Percentiles rank a stretch among this genome's conserved stretches.
Evolutionary conservation across 2,888 invertebrate genomes (phyloP).

Genomic region (Agrilus mali): DNA sequence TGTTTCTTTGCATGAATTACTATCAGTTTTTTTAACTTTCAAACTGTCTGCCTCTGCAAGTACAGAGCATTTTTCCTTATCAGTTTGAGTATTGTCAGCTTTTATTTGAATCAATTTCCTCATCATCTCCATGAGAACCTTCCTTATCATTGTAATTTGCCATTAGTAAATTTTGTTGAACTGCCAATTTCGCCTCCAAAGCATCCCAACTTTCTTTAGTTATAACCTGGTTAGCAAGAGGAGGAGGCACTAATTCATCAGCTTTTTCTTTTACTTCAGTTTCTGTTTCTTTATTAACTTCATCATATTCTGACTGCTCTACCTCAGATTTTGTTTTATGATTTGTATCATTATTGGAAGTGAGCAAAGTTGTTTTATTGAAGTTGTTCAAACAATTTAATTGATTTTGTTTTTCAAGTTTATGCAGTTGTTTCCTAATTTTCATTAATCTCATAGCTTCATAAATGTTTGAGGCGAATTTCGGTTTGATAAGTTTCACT

Average conservation of each 20-base stretch:
- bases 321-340: background rate
- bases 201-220: constrained; percentile 31
- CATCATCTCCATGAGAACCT: constrained; percentile 4
- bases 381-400: constrained; percentile 4
- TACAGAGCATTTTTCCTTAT: constrained; percentile 12
- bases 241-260: constrained; percentile 6
- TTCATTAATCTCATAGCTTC: constrained; percentile 55
- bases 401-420: constrained; percentile 40
- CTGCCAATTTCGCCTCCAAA: constrained; percentile 27
- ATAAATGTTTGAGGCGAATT: constrained; percentile 52
- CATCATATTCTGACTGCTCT: background rate
- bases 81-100: constrained; percentile 1
- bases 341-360: background rate
- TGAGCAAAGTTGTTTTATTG: background rate
- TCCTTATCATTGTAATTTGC: constrained; percentile 1
- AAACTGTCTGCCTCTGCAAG: constrained; percentile 9
- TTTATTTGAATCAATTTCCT: background rate
- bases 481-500: constrained; percentile 47
- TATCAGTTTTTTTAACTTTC: constrained; percentile 10
- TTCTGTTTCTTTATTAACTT: constrained; percentile 2
- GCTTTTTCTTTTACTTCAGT: constrained; percentile 2
- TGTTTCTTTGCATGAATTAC: background rate
- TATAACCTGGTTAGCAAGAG: constrained; percentile 18
- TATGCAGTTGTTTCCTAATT: constrained; percentile 50
- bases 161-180: constrained; percentile 20